phyloP scores from a whole-genome alignment of 2,888 invertebrate species.

The Carpatolechia fugitivella region DNA sequence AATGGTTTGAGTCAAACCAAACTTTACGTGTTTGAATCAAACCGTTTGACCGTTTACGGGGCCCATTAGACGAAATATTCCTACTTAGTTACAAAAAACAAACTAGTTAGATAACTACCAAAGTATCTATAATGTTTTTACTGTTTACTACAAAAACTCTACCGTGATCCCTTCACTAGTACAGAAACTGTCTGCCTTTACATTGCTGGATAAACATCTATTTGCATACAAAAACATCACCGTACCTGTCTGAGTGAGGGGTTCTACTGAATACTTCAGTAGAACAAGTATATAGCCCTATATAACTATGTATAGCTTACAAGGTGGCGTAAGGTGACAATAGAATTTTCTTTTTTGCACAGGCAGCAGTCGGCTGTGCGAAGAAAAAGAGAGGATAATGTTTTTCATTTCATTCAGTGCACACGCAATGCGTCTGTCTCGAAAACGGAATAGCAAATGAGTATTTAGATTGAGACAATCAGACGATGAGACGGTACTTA shows the following conservation, averaged over 20 bases:
- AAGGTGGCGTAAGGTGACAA: not conserved
- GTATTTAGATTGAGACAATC: not conserved
- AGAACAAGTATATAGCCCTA: too few species aligned
- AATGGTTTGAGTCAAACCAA: too few species aligned
- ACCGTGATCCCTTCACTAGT: not conserved
- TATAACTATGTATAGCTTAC: not conserved
- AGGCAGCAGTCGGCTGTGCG: not conserved
- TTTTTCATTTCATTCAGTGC: conserved; percentile 3
- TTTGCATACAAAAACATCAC: conserved; percentile 1
- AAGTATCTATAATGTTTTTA: too few species aligned
- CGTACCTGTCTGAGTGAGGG: not conserved
- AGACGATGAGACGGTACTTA: not conserved
- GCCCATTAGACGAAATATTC: too few species aligned
- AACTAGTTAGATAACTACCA: too few species aligned
- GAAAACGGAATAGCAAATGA: not conserved
- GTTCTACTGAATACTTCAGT: not conserved
- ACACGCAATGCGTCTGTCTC: conserved; percentile 3
- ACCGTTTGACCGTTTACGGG: too few species aligned
- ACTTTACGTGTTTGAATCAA: too few species aligned
- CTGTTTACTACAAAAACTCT: too few species aligned
- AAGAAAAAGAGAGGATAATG: not conserved
- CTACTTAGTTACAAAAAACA: too few species aligned
- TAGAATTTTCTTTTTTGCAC: not conserved
- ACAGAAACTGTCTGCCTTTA: not conserved
- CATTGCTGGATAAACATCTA: not conserved